Percentiles rank a stretch among this genome's conserved stretches.
Conservation (phyloP, 2,888 invertebrate genomes). For the Beris chalybata region DNA sequence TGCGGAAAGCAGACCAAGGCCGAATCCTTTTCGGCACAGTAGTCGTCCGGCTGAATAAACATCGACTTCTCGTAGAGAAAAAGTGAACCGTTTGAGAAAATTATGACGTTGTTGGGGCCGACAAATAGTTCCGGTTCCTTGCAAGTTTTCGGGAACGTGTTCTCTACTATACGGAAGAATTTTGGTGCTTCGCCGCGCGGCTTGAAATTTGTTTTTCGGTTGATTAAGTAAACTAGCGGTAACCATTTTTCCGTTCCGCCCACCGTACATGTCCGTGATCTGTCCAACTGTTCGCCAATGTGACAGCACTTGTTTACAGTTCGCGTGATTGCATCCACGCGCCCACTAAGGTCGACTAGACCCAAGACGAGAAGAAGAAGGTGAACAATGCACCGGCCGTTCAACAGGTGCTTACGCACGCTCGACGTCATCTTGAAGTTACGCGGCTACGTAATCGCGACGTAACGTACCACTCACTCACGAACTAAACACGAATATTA, state of each 20-base stretch:
- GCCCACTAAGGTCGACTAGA: neutral
- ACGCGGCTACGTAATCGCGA: no score
- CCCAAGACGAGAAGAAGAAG: neutral
- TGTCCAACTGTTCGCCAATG: constrained; percentile 58
- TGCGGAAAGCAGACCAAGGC: constrained; percentile 65
- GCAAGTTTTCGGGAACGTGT: constrained; percentile 51
- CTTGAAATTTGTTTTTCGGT: constrained; percentile 53
- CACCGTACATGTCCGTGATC: constrained; percentile 49
- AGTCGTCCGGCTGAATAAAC: constrained; percentile 61
- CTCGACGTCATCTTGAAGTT: no score
- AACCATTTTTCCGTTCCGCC: constrained; percentile 58
- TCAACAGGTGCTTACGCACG: constrained; percentile 10
- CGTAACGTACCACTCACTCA: no score
- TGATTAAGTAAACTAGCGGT: constrained; percentile 63
- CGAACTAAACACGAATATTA: no score
- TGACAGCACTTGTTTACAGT: constrained; percentile 61
- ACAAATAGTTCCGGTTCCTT: constrained; percentile 53
- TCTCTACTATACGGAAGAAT: constrained; percentile 56
- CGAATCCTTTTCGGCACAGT: constrained; percentile 69
- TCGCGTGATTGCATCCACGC: neutral
- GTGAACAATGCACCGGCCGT: no score
- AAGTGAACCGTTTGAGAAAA: constrained; percentile 69
- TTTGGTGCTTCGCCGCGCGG: constrained; percentile 53
- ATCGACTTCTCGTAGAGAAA: constrained; percentile 59
- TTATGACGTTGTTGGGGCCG: constrained; percentile 51